Evolutionary conservation across 2,113 vertebrate genomes (phyloP).

Genomic region (Brachypteracias leptosomus): DNA sequence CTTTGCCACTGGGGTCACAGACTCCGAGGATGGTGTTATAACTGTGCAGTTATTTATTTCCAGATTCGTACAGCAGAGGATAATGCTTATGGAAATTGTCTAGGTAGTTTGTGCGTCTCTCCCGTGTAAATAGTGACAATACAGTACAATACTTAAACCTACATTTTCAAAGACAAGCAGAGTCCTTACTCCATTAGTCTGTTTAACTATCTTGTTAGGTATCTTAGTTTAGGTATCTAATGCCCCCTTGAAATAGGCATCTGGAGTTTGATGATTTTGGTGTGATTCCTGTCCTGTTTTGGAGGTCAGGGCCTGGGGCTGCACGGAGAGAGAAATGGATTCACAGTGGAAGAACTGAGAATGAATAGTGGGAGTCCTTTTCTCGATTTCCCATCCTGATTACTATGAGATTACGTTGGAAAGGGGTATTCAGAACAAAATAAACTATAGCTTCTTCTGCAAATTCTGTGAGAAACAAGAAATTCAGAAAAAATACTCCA

Average conservation of each 20-base stretch:
- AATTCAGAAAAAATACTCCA: background rate
- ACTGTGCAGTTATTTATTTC: background rate
- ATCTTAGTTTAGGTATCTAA: background rate
- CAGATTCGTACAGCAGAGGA: background rate
- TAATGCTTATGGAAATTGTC: background rate
- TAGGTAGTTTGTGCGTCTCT: background rate
- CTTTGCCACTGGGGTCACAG: rapidly evolving
- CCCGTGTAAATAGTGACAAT: background rate
- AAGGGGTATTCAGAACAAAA: background rate
- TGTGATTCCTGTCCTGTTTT: background rate
- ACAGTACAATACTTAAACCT: background rate
- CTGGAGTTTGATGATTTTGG: background rate
- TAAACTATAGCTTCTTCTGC: background rate
- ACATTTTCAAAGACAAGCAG: background rate
- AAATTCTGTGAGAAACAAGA: background rate
- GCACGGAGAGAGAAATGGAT: background rate
- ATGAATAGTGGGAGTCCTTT: background rate
- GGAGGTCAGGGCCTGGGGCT: background rate
- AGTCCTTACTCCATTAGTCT: background rate
- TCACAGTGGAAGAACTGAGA: background rate
- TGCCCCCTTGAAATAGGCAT: background rate
- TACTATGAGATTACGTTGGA: background rate
- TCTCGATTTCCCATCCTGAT: background rate
- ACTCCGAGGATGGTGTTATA: rapidly evolving
- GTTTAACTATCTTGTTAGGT: background rate